Evolutionary conservation across 2,888 invertebrate genomes (phyloP).

Genomic region (Tillus elongatus): DNA sequence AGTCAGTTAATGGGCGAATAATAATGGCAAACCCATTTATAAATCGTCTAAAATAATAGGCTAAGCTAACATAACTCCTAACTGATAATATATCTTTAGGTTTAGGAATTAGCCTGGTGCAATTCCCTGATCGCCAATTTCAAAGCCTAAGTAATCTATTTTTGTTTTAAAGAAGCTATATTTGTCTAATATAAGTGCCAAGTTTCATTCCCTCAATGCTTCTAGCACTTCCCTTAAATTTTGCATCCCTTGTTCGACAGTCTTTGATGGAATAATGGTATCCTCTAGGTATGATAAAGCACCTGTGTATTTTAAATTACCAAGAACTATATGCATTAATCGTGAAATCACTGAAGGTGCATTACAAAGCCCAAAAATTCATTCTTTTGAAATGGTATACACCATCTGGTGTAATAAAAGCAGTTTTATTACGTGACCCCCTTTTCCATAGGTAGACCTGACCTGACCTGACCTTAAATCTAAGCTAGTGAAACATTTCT

Average conservation of each 20-base stretch:
- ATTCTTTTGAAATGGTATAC: conserved; percentile 19
- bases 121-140: conserved; percentile 16
- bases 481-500: conserved; percentile 8
- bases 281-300: conserved; percentile 22
- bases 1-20: conserved; percentile 17
- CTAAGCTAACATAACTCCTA: conserved; percentile 18
- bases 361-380: conserved; percentile 20
- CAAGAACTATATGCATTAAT: conserved; percentile 20
- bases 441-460: conserved; percentile 11
- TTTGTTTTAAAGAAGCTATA: conserved; percentile 17
- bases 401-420: conserved; percentile 20
- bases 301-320: conserved; percentile 16
- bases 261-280: conserved; percentile 17
- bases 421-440: conserved; percentile 15
- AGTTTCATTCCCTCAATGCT: conserved; percentile 16
- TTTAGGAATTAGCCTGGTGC: conserved; percentile 14
- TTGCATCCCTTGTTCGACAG: conserved; percentile 18
- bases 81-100: conserved; percentile 20
- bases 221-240: conserved; percentile 17
- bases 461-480: conserved; percentile 9
- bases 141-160: conserved; percentile 22
- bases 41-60: conserved; percentile 17
- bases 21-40: conserved; percentile 15
- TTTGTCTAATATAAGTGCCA: conserved; percentile 19
- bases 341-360: conserved; percentile 18